Conservation (phyloP, 2,888 invertebrate genomes). For the Nephrocerus scutellatus region DNA sequence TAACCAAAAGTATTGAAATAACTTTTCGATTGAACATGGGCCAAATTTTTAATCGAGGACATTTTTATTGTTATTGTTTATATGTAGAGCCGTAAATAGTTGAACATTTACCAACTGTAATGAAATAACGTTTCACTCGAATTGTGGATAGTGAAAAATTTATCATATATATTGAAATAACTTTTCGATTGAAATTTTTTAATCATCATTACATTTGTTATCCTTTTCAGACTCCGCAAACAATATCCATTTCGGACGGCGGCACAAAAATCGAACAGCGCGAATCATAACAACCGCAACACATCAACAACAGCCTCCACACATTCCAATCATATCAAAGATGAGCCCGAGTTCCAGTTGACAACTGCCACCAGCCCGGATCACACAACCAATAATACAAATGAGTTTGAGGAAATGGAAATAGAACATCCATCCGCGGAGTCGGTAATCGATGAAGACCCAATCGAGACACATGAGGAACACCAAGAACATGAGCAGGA, state of each 20-base stretch:
- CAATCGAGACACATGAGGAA: conserved; percentile 27
- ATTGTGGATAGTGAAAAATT: not conserved
- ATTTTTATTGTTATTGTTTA: too few species aligned
- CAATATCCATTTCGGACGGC: conserved; percentile 38
- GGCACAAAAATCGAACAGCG: conserved; percentile 12
- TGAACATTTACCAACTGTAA: too few species aligned
- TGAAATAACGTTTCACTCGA: too few species aligned
- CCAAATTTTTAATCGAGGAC: not conserved
- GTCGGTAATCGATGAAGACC: conserved; percentile 32
- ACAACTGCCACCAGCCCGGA: conserved; percentile 33
- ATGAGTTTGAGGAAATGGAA: conserved; percentile 41
- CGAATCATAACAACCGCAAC: conserved; percentile 10
- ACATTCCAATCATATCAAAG: conserved; percentile 34
- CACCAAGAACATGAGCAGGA: conserved; percentile 24
- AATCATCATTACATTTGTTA: not conserved
- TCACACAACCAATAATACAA: conserved; percentile 32
- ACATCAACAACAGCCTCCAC: conserved; percentile 22
- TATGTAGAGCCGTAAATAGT: too few species aligned
- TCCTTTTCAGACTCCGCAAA: conserved; percentile 37
- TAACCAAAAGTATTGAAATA: too few species aligned
- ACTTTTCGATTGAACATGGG: too few species aligned
- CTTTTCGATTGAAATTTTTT: not conserved
- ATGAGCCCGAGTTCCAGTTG: conserved; percentile 39
- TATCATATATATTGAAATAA: not conserved
- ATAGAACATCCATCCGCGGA: conserved; percentile 35